Evolutionary conservation across 1,140 invertebrate genomes (phyloP).

Genomic region (Linepithema humile): DNA sequence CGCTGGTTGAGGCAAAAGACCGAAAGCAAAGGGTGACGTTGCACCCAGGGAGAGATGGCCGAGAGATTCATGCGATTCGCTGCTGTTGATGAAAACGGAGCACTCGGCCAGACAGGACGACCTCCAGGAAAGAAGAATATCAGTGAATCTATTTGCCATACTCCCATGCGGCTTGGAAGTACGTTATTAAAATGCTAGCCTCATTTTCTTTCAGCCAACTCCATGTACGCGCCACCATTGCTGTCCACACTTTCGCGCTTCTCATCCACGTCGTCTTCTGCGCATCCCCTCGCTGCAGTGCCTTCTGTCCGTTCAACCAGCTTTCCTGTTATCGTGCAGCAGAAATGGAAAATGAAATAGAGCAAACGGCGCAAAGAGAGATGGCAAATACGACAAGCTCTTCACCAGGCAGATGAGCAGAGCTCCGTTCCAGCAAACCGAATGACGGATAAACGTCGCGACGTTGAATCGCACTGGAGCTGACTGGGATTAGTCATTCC

Average conservation of each 20-base stretch:
- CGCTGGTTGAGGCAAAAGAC: constrained; percentile 30
- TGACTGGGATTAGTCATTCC: constrained; percentile 73
- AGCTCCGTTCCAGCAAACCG: constrained; percentile 62
- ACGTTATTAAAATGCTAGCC: constrained; percentile 78
- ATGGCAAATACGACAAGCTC: constrained; percentile 79
- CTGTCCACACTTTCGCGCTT: neutral
- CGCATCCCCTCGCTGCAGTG: neutral
- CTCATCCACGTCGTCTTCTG: constrained; percentile 15
- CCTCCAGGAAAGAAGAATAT: constrained; percentile 73
- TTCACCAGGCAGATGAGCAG: constrained; percentile 67
- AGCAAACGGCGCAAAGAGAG: constrained; percentile 74
- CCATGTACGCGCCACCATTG: constrained; percentile 10
- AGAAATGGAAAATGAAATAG: constrained; percentile 69
- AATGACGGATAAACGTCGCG: constrained; percentile 73
- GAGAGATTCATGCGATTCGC: constrained; percentile 58
- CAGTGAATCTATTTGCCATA: constrained; percentile 78
- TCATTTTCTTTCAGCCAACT: constrained; percentile 75
- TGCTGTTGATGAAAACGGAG: constrained; percentile 67
- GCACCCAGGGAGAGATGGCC: neutral
- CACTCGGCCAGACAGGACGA: constrained; percentile 62
- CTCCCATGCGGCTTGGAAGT: constrained; percentile 63
- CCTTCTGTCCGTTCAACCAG: constrained; percentile 34
- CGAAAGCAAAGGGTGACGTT: constrained; percentile 36
- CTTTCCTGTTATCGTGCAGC: constrained; percentile 63
- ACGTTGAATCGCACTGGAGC: constrained; percentile 64